phyloP scores from a whole-genome alignment of 2,888 invertebrate species.

The Eurois occulta region DNA sequence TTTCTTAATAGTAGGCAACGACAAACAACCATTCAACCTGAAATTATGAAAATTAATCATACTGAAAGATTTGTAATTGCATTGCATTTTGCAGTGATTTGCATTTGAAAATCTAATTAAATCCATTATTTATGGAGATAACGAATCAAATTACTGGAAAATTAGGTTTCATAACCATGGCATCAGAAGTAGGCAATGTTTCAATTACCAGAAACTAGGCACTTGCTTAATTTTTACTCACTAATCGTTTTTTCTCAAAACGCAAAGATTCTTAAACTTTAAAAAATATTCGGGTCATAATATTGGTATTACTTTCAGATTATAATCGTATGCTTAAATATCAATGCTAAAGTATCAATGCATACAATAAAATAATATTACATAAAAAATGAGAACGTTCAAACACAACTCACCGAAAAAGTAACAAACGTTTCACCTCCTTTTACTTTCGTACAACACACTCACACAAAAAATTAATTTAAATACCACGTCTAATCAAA shows the following conservation, averaged over 20 bases:
- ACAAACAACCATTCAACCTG: constrained; percentile 24
- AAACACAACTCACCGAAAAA: constrained; percentile 80
- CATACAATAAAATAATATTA: constrained; percentile 53
- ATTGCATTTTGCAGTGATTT: constrained; percentile 14
- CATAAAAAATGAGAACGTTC: constrained; percentile 68
- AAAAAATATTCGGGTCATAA: background rate
- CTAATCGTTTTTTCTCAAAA: background rate
- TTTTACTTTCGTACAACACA: constrained; percentile 82
- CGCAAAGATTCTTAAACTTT: background rate
- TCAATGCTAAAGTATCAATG: constrained; percentile 30
- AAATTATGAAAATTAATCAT: constrained; percentile 25
- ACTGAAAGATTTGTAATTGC: constrained; percentile 24
- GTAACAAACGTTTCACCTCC: constrained; percentile 82
- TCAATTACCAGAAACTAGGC: background rate
- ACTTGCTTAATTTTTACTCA: background rate
- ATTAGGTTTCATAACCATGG: constrained; percentile 45
- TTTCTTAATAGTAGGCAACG: constrained; percentile 32
- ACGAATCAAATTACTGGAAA: constrained; percentile 18
- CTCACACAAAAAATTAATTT: constrained; percentile 65
- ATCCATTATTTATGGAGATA: constrained; percentile 44
- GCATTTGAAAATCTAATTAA: constrained; percentile 22
- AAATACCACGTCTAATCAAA: constrained; percentile 60
- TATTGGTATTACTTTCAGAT: background rate
- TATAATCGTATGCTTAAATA: constrained; percentile 16
- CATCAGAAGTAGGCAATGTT: background rate